Evolutionary conservation across 2,113 vertebrate species (phyloP).

Genomic region (Condylura cristata): DNA sequence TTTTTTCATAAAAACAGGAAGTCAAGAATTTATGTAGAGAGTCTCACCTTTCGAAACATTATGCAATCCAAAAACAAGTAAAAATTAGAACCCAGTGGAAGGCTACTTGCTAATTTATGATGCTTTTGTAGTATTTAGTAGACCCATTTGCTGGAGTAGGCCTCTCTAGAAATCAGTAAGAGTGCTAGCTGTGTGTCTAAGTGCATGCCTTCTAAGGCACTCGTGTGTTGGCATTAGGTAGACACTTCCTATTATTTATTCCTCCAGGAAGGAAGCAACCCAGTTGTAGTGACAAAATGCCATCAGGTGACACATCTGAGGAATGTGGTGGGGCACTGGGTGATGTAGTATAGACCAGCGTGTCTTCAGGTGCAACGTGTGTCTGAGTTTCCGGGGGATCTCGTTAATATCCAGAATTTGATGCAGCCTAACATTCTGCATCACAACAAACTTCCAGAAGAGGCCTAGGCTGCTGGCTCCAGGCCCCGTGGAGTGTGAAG

Average conservation of each 20-base stretch:
- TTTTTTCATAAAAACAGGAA: background rate
- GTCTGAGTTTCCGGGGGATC: background rate
- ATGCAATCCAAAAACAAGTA: background rate
- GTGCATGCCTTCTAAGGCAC: background rate
- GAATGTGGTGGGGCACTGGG: background rate
- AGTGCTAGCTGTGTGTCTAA: background rate
- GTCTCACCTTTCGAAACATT: conserved; percentile 16
- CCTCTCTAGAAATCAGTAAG: background rate
- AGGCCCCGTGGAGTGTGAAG: background rate
- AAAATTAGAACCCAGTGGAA: background rate
- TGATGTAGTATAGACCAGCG: background rate
- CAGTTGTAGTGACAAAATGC: background rate
- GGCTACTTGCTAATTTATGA: background rate
- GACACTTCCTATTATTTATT: background rate
- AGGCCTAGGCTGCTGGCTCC: background rate
- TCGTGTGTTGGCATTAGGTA: background rate
- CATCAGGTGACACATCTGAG: background rate
- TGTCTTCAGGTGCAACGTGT: background rate
- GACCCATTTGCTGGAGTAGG: background rate
- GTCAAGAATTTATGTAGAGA: background rate
- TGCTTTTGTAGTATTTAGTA: background rate
- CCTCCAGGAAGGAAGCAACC: background rate
- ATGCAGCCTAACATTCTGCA: background rate
- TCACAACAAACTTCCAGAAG: background rate
- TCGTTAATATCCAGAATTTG: background rate